phyloP scores from a whole-genome alignment of 2,797 vertebrate genomes.

The Leptatherina wallacei region DNA sequence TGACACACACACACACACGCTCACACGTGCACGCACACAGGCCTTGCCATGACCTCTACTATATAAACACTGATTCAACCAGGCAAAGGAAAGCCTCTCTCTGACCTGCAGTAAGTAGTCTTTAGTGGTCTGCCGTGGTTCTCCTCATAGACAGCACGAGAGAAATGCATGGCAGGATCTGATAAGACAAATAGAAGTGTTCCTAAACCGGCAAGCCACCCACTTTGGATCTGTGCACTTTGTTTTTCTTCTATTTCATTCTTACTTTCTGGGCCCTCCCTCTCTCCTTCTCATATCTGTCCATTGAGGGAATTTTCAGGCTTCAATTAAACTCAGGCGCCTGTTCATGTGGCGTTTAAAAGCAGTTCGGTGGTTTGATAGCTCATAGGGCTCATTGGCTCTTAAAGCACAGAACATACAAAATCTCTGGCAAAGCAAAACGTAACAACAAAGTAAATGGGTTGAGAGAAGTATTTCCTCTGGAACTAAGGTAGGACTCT shows the following conservation, averaged over 20 bases:
- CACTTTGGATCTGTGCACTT: constrained; percentile 36
- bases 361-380: constrained; percentile 24
- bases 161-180: constrained; percentile 68
- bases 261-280: background rate
- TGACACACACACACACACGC: constrained; percentile 19
- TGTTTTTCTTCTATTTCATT: constrained; percentile 16
- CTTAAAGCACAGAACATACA: constrained; percentile 16
- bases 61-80: constrained; percentile 62
- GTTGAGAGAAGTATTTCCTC: constrained; percentile 9
- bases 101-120: constrained; percentile 46
- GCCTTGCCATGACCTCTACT: constrained; percentile 46
- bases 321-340: constrained; percentile 37
- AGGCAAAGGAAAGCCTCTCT: constrained; percentile 53
- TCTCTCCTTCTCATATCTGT: background rate
- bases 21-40: constrained; percentile 17
- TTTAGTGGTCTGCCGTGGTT: constrained; percentile 53
- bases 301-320: constrained; percentile 6
- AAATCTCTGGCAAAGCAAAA: constrained; percentile 13
- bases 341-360: constrained; percentile 24
- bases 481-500: background rate
- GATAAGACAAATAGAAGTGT: constrained; percentile 76
- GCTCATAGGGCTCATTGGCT: constrained; percentile 37
- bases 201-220: constrained; percentile 61
- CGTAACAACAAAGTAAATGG: constrained; percentile 10
- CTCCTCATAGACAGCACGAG: constrained; percentile 43